phyloP scores from a whole-genome alignment of 2,888 invertebrate species.

The Neoaliturus tenellus region DNA sequence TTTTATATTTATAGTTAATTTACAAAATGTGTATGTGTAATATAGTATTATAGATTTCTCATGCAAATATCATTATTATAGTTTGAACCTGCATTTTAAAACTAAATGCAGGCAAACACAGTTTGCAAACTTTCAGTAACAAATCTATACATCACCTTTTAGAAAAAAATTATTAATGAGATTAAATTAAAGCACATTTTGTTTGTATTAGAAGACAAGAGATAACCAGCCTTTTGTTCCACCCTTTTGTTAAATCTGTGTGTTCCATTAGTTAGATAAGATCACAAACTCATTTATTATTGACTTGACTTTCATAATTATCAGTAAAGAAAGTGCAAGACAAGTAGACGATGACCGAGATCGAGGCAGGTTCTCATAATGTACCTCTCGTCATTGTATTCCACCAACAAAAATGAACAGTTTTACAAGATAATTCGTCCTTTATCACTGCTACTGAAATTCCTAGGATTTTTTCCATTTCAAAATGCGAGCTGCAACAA shows the following conservation, averaged over 20 bases:
- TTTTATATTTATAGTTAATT: no score
- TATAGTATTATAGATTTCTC: no score
- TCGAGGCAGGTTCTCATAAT: not conserved
- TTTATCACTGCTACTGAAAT: slow-evolving; percentile 39
- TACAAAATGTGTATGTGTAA: no score
- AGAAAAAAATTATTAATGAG: no score
- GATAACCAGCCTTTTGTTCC: not conserved
- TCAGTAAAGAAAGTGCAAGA: not conserved
- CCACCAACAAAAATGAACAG: slow-evolving; percentile 49
- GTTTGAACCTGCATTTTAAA: no score
- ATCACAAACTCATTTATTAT: not conserved
- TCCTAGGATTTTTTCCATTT: slow-evolving; percentile 52
- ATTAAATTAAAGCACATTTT: no score
- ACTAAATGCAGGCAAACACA: no score
- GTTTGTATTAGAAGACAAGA: not conserved
- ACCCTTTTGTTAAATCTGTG: not conserved
- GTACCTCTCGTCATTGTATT: not conserved
- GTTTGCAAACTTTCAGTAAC: no score
- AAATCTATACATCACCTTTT: no score
- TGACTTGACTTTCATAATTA: not conserved
- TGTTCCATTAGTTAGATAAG: no score
- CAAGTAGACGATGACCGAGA: not conserved
- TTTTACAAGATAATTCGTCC: slow-evolving; percentile 54
- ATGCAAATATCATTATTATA: no score
- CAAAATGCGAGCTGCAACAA: slow-evolving; percentile 15